Evolutionary conservation across 2,113 vertebrate species (phyloP), one percentile per base, ranked within the genome.

Genomic region (Ophthalmolycus amberensis): DNA sequence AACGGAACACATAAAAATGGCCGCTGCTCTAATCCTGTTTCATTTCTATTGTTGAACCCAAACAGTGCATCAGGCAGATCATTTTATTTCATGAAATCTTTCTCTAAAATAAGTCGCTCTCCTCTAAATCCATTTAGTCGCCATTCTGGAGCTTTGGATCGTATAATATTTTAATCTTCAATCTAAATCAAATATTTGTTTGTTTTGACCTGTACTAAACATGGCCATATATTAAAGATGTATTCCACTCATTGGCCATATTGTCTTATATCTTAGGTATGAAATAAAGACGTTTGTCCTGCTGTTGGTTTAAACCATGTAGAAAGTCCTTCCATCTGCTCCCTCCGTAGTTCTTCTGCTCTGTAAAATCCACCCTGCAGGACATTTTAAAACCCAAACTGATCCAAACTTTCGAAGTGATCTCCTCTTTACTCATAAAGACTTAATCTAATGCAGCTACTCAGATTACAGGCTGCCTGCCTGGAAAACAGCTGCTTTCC

Each of bases 341-440:
- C 14, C 38, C 42, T 14, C 50, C 32, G 18, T 16, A 50, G 48
- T 18, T 15, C 44, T 64, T 12, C 73, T 29, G 9, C 34, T 3
- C 42, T 3, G 46, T 56, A 15, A 75, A 75, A 48, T n/a, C 46
- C 48, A 6, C 64, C 44, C 54, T 67, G 44, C 42, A 52, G 62
- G 54, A 69, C 6, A 14, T 48, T 65, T 71, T 52, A 66, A 59
- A 25, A 6, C 14, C 52, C 42, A 63, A 62, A 68, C 56, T 32
- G 37, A 75, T 79, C 66, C 67, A 67, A 63, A 48, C 66, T 74
- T 72, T 82, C 44, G 67, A 52, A 69, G 34, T 42, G 75, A 76
- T 74, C 58, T 74, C 70, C 16, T 68, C 54, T 75, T 69, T 29
- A 4, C 54, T 69, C 48, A n/a, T 59, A 52, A 71, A 50, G 72